Base-by-base conservation (phyloP, 92 coral and sea anemone genomes). In the Heteractis magnifica region DNA sequence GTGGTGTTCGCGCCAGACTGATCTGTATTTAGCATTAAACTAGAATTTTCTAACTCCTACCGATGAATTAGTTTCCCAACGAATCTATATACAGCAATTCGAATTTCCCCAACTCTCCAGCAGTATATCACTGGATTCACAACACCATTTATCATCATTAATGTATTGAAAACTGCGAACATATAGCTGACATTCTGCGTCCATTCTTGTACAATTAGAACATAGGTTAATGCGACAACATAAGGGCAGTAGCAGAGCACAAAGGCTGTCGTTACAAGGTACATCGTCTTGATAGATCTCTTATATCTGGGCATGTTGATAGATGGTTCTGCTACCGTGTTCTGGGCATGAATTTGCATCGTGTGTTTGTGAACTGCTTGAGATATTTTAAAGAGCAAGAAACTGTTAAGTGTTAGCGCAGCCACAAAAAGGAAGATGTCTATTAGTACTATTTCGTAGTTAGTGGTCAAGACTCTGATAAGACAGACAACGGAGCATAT, bases 51-150 rank as follows among this genome's bases (percentile, higher is more conserved):
- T 34, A 34, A 34, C 44, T 2, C 2, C 19, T 68, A 65, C 72
- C 19, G 51, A 14, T 34, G 64, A 4, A 78, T 4, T 59, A 78
- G 4, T 59, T 59, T 78, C 9, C 8, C 44, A 41, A 78, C 10
- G 19, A 78, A 59, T 14, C 52, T 52, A 14, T 34, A 26, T 4
- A 65, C 44, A 10, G 82, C 82, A 59, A 15, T 78, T 2, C 82
- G 71, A 78, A 78, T 78, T 4, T 78, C 82, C 34, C 52, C 65
- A 14, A 78, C 65, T 19, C 82, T 62, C 72, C 62, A 59, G 14
- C 82, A 78, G 71, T 78, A 78, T 26, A 78, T 56, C 6, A 78
- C 48, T 19, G 82, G 82, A 44, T 78, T 78, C 6, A 78, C 4
- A 4, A 26, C 82, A 3, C 82, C 82, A 56, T 78, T 78, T 2